phyloP scores from a whole-genome alignment of 1,140 invertebrate genomes.

The Dermatophagoides farinae region DNA sequence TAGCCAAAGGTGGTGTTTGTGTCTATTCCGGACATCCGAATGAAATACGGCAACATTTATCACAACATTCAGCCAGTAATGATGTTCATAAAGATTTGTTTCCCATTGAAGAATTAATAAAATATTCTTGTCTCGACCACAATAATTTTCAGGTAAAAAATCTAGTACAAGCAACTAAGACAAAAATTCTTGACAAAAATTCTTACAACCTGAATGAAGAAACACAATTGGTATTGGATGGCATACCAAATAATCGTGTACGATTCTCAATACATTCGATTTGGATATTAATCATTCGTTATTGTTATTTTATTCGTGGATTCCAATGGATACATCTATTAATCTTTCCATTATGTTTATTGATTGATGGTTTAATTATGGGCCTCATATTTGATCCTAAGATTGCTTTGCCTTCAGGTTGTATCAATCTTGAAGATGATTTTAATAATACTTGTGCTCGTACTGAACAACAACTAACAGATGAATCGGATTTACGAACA shows the following conservation, averaged over 20 bases:
- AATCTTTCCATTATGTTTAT: background rate
- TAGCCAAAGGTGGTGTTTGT: constrained; percentile 7
- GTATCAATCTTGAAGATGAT: background rate
- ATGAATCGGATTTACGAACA: background rate
- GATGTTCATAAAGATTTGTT: background rate
- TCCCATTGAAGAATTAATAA: background rate
- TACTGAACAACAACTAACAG: background rate
- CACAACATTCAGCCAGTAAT: background rate
- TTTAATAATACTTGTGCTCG: background rate
- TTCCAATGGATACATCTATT: background rate
- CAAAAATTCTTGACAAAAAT: background rate
- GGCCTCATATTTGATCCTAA: background rate
- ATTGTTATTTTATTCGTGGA: background rate
- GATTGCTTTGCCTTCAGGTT: background rate
- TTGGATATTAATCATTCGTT: background rate
- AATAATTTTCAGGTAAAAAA: background rate
- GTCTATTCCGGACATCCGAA: background rate
- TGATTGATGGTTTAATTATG: background rate
- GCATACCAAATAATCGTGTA: background rate
- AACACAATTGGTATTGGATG: background rate
- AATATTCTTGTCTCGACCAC: background rate
- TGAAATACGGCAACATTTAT: background rate
- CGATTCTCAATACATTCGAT: background rate
- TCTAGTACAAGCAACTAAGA: background rate
- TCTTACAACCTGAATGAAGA: background rate